Percentiles rank a stretch among this genome's conserved stretches.
phyloP scores from a whole-genome alignment of 2,113 vertebrate genomes.

The Lasiurus cinereus region DNA sequence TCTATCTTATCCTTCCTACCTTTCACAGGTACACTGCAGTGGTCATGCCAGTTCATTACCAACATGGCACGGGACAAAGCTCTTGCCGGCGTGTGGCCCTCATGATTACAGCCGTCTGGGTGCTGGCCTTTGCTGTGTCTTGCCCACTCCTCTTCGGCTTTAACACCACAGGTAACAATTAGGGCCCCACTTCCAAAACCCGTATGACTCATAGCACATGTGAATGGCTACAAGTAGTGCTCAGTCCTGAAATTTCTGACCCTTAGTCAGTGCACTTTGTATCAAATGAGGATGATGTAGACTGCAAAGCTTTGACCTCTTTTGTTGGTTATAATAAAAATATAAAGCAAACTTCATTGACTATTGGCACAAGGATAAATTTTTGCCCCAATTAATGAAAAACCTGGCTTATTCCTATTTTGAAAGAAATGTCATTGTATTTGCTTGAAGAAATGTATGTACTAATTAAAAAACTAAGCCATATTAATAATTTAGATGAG shows the following conservation, averaged over 20 bases:
- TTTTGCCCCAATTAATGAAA: conserved; percentile 35
- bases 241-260: neutral
- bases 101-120: conserved; percentile 95
- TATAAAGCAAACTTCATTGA: conserved; percentile 4
- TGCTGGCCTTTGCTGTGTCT: conserved; percentile 94
- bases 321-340: conserved; percentile 53
- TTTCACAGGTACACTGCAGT: conserved; percentile 94
- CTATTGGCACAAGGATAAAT: neutral
- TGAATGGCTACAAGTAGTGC: neutral
- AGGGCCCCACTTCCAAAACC: neutral
- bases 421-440: conserved; percentile 56
- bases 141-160: conserved; percentile 96
- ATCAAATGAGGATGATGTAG: neutral
- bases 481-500: conserved; percentile 60
- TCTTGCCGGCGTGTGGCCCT: conserved; percentile 94
- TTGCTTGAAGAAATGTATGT: conserved; percentile 28
- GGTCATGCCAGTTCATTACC: conserved; percentile 95
- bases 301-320: neutral
- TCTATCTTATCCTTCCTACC: conserved; percentile 49
- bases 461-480: conserved; percentile 14
- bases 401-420: conserved; percentile 28
- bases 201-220: neutral
- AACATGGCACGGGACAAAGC: conserved; percentile 94
- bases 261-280: neutral
- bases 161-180: conserved; percentile 95